Evolutionary conservation across 2,113 vertebrate genomes (phyloP).

Genomic region (Ramphastos sulfuratus): DNA sequence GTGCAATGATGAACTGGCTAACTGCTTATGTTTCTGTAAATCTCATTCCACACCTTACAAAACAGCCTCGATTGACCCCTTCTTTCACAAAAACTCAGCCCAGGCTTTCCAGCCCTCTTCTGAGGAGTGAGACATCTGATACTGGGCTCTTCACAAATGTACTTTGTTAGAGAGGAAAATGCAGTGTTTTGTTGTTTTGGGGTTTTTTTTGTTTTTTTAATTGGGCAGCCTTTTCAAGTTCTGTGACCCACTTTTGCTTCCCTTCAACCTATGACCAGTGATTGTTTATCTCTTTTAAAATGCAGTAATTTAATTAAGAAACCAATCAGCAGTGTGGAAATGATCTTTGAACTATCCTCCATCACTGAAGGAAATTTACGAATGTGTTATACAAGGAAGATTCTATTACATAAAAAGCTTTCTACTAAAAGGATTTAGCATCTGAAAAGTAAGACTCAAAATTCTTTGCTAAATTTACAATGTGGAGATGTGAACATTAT

Average conservation of each 20-base stretch:
- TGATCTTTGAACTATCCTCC: constrained; percentile 34
- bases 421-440: constrained; percentile 7
- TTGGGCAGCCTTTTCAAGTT: constrained; percentile 24
- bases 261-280: not conserved
- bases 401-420: constrained; percentile 21
- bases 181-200: not conserved
- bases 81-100: not conserved
- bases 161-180: not conserved
- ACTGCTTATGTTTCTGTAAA: constrained; percentile 23
- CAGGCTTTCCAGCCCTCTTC: not conserved
- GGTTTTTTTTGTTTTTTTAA: not conserved
- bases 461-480: not conserved
- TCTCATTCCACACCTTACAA: constrained; percentile 31
- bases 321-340: constrained; percentile 21
- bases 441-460: not conserved
- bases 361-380: constrained; percentile 1
- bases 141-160: fast-evolving
- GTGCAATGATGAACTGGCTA: not conserved
- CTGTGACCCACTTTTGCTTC: not conserved
- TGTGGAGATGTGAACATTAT: not conserved
- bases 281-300: constrained; percentile 14
- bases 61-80: constrained; percentile 11
- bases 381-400: not conserved
- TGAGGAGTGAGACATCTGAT: not conserved
- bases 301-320: constrained; percentile 38